Conservation (phyloP, 2,113 vertebrate species). For the Madoqua kirkii region DNA sequence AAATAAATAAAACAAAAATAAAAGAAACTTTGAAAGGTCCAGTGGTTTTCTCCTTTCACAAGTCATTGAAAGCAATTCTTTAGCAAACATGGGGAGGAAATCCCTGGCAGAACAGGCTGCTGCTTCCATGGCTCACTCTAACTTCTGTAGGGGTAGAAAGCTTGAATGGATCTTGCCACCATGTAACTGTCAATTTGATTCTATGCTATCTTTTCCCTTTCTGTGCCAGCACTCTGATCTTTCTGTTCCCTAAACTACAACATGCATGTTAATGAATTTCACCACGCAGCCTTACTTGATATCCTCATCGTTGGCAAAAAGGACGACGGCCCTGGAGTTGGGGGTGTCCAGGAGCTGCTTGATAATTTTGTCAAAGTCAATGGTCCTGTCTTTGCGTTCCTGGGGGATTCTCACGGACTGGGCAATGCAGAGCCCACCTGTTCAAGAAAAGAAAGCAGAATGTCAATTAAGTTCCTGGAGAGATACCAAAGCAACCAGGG, state of each 20-base stretch:
- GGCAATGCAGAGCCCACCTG: conserved; percentile 96
- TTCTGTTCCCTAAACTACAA: neutral
- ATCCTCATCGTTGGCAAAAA: conserved; percentile 95
- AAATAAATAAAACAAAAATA: too few relatives aligned
- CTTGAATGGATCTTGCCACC: neutral
- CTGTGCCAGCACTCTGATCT: neutral
- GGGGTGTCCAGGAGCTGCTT: conserved; percentile 90
- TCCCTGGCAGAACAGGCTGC: neutral
- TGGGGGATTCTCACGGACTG: conserved; percentile 96
- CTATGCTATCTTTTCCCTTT: neutral
- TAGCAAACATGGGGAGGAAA: neutral
- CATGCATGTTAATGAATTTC: conserved; percentile 11
- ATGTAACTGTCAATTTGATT: neutral
- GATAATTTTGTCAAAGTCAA: conserved; percentile 93
- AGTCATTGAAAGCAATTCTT: neutral
- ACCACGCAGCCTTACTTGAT: conserved; percentile 85
- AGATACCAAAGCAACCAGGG: neutral
- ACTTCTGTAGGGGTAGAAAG: neutral
- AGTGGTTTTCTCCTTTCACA: neutral
- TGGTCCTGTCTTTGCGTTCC: conserved; percentile 86
- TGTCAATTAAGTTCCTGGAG: neutral
- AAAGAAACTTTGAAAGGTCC: neutral
- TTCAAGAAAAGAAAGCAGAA: conserved; percentile 56
- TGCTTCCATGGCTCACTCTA: accelerated
- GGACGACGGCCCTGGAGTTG: conserved; percentile 90